phyloP scores from a whole-genome alignment of 2,113 vertebrate species.

The Chloroceryle aenea region DNA sequence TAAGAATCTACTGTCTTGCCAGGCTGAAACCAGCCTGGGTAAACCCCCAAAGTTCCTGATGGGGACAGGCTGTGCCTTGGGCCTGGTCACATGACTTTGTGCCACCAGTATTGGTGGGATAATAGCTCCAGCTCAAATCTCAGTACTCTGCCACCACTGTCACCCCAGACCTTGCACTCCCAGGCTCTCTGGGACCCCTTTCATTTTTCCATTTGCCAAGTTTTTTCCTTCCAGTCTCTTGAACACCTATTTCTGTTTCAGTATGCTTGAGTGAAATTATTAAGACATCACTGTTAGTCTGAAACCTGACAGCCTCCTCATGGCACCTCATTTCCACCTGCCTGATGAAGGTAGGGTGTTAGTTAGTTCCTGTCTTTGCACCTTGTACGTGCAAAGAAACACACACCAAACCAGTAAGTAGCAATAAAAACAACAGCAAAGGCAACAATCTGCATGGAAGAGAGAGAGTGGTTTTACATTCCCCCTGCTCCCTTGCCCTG shows the following conservation, averaged over 20 bases:
- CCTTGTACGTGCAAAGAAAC: accelerated
- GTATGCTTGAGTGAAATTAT: background rate
- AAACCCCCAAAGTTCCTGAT: background rate
- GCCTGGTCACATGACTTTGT: background rate
- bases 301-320: background rate
- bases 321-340: background rate
- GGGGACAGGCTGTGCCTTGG: background rate
- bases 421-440: background rate
- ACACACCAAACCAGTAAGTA: background rate
- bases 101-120: background rate
- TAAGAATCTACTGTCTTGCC: background rate
- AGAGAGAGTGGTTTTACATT: background rate
- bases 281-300: background rate
- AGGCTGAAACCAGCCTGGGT: background rate
- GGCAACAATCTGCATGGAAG: background rate
- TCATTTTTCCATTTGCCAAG: background rate
- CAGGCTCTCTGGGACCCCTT: background rate
- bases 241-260: background rate
- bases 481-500: background rate
- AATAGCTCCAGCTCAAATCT: background rate
- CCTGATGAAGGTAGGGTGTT: background rate
- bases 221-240: background rate
- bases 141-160: background rate
- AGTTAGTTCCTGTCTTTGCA: background rate
- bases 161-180: background rate